Evolutionary conservation across 2,888 invertebrate species (phyloP), one percentile per base, ranked within the genome.

Genomic region (Leuctra nigra): DNA sequence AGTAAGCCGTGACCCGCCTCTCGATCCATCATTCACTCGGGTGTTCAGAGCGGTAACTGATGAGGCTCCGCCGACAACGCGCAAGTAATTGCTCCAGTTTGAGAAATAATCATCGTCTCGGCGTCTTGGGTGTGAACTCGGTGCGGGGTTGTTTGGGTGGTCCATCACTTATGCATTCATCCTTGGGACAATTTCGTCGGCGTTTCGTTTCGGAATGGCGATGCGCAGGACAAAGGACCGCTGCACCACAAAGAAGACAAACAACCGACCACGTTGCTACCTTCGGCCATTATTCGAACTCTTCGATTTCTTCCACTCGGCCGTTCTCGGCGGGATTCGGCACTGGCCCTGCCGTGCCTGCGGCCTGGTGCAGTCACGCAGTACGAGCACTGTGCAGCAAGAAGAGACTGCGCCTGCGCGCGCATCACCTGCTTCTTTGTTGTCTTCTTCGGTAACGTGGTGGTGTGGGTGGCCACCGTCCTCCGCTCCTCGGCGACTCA

Each of bases 371-470:
- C 29, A 29, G 29, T 29, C 29, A 7, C 11, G 29, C 6, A 11
- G 29, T 6, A 29, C 29, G 11, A 7, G 6, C 29, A 29, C 11
- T 29, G n/a, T n/a, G 29, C 29, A 29, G 11, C 29, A 29, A 29
- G 7, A 6, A 4, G 16, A 6, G 41, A 11, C 14, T n/a, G 11
- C 16, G 20, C 18, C 18, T 41, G 41, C 41, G 41, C 41, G 41
- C 41, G 41, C 41, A 41, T 41, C 41, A 41, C 16, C 41, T 14
- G 16, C 20, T 41, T 41, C 41, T 41, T 41, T 41, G 41, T 41
- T 41, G 41, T 41, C 18, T 41, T 41, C 29, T 41, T 20, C n/a
- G 41, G n/a, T 41, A n/a, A n/a, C n/a, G n/a, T 18, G 14, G 41
- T 41, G 14, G 41, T 41, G 16, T 41, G 16, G 38, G 38, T 7